phyloP scores from a whole-genome alignment of 2,888 invertebrate species.

The Bellardia pandia region DNA sequence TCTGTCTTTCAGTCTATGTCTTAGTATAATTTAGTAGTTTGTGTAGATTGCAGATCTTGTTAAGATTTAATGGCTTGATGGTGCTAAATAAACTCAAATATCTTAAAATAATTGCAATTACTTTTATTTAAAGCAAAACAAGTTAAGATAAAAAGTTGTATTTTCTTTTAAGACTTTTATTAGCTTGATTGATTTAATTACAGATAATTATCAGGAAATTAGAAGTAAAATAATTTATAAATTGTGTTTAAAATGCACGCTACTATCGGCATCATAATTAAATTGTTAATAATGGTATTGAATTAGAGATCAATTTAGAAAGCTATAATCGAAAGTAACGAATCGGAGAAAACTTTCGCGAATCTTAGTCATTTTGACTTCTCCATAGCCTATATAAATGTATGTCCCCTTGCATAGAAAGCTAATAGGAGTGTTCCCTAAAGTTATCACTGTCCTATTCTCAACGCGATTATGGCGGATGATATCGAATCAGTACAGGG shows the following conservation, averaged over 20 bases:
- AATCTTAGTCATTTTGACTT: too few relatives aligned
- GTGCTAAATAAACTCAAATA: conserved; percentile 6
- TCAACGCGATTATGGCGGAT: too few relatives aligned
- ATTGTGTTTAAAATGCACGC: neutral
- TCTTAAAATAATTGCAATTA: conserved; percentile 13
- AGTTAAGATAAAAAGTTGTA: neutral
- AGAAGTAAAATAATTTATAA: neutral
- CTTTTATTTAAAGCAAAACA: neutral
- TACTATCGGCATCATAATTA: too few relatives aligned
- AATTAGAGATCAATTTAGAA: too few relatives aligned
- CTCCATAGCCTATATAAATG: too few relatives aligned
- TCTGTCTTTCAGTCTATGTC: neutral
- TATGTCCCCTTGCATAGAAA: too few relatives aligned
- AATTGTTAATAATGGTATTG: too few relatives aligned
- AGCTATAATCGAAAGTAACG: too few relatives aligned
- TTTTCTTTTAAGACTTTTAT: neutral
- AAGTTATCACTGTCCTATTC: too few relatives aligned
- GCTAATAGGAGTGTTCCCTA: too few relatives aligned
- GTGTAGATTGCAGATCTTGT: conserved; percentile 9
- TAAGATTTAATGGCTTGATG: conserved; percentile 20
- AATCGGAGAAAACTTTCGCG: too few relatives aligned
- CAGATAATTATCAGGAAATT: neutral
- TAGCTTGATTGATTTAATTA: neutral
- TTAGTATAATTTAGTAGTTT: neutral
- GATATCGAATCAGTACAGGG: too few relatives aligned